A percentile compares a stretch with the other conserved stretches of the same genome.
phyloP scores from a whole-genome alignment of 2,888 invertebrate species.

The Sphaerophoria rueppellii region DNA sequence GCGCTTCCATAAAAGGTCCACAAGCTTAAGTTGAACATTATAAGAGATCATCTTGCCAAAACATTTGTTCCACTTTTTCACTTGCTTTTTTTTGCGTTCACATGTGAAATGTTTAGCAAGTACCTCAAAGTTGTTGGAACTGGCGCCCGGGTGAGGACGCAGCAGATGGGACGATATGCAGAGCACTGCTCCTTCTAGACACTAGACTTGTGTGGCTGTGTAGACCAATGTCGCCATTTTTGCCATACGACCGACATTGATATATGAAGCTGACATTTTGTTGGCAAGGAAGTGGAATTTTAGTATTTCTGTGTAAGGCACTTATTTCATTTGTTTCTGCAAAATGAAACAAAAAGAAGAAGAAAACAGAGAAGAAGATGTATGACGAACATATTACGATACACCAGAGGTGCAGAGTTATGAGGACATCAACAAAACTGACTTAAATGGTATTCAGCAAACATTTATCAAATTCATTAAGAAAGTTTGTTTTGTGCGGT shows the following conservation, averaged over 20 bases:
- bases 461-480: slow-evolving; percentile 39
- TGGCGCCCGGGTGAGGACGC: slow-evolving; percentile 14
- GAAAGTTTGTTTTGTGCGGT: slow-evolving; percentile 8
- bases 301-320: slow-evolving; percentile 53
- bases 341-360: not conserved
- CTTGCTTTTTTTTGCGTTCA: slow-evolving; percentile 38
- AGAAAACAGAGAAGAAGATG: not conserved
- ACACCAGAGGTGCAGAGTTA: slow-evolving; percentile 26
- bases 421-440: slow-evolving; percentile 42
- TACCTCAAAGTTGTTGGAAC: slow-evolving; percentile 26
- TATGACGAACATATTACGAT: slow-evolving; percentile 5
- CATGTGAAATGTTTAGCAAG: slow-evolving; percentile 49
- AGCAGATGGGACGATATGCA: not conserved
- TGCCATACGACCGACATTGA: slow-evolving; percentile 50
- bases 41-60: slow-evolving; percentile 72
- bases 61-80: slow-evolving; percentile 71
- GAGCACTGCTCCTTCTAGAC: not conserved
- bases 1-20: slow-evolving; percentile 54
- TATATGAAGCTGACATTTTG: slow-evolving; percentile 65
- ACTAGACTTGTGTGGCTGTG: not conserved
- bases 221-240: slow-evolving; percentile 60
- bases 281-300: slow-evolving; percentile 65
- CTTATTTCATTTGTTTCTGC: slow-evolving; percentile 44
- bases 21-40: slow-evolving; percentile 72
- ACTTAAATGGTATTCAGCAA: slow-evolving; percentile 42